Percentiles rank a stretch among this genome's conserved stretches.
phyloP scores from a whole-genome alignment of 2,888 invertebrate species.

The Stenolophus ochropezus region DNA sequence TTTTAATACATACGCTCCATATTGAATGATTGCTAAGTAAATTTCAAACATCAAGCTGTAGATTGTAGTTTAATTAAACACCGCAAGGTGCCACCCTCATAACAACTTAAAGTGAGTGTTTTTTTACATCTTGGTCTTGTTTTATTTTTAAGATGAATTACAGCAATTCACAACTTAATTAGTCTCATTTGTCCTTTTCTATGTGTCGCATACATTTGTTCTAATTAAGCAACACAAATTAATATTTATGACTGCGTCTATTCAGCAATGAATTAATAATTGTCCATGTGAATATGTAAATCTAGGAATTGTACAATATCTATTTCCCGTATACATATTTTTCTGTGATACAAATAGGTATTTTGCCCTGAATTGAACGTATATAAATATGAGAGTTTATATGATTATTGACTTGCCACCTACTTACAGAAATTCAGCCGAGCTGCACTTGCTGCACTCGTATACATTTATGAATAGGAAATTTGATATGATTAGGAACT shows the following conservation, averaged over 20 bases:
- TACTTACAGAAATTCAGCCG: conserved; percentile 10
- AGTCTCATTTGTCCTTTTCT: conserved; percentile 10
- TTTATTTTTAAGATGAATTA: conserved; percentile 25
- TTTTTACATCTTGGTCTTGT: conserved; percentile 14
- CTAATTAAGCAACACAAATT: conserved; percentile 52
- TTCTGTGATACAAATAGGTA: conserved; percentile 19
- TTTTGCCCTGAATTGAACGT: conserved; percentile 25
- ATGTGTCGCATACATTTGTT: conserved; percentile 44
- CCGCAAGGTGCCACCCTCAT: conserved; percentile 36
- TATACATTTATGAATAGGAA: conserved; percentile 17
- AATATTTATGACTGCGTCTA: conserved; percentile 49
- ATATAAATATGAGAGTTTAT: conserved; percentile 19
- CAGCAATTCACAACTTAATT: conserved; percentile 15
- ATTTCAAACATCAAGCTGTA: neutral
- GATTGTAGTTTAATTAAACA: neutral
- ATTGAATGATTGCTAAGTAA: neutral
- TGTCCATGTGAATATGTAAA: conserved; percentile 51
- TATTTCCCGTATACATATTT: conserved; percentile 44
- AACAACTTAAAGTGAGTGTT: neutral
- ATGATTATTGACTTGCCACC: conserved; percentile 39
- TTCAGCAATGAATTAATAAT: conserved; percentile 22
- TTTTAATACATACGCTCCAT: neutral
- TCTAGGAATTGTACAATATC: conserved; percentile 39
- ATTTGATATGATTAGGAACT: conserved; percentile 13
- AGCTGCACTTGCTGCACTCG: neutral